Evolutionary conservation across 1,140 invertebrate genomes (phyloP), one percentile per base, ranked within the genome.

Genomic region (Helicoverpa armigera): DNA sequence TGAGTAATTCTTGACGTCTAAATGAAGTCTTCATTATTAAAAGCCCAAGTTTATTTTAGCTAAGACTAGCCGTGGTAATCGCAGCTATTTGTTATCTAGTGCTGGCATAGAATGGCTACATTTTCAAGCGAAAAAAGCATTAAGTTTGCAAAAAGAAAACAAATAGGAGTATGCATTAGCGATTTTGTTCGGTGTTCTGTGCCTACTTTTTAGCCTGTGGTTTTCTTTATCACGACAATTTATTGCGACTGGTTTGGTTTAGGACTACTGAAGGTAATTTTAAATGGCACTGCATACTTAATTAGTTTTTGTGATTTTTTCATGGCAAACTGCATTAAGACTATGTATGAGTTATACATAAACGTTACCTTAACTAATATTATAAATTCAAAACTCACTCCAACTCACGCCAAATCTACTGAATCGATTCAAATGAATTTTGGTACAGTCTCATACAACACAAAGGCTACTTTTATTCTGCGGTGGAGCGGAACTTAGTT

Each of bases 51-150:
- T 72, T 56, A 72, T 72, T 72, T 72, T 23, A 72, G 18, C 69
- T 56, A 50, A 72, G 50, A 54, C 65, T 35, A 13, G 13, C 51
- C 35, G 69, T 14, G 69, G 50, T 56, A 72, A 72, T 72, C 69
- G 51, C 69, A 72, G 29, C 69, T n/a, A 72, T 72, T 56, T 72
- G n/a, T 72, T 56, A 56, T 72, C 69, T 54, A 70, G 67, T 16
- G 51, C 69, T 56, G 51, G 35, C 69, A 56, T 29, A 70, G 50
- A 70, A 29, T 23, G 18, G 69, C 67, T 31, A 72, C 69, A 16
- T 72, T 72, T 72, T 72, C 13, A 56, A 72, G 29, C 18, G 69
- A 29, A 72, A n/a, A 72, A 31, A 72, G n/a, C 50, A 56, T 31
- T 35, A 72, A 50, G 23, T 35, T 43, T 67, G 56, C 56, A 67